Conservation (phyloP, 2,888 invertebrate genomes). For the Marasmarcha lunaedactyla region DNA sequence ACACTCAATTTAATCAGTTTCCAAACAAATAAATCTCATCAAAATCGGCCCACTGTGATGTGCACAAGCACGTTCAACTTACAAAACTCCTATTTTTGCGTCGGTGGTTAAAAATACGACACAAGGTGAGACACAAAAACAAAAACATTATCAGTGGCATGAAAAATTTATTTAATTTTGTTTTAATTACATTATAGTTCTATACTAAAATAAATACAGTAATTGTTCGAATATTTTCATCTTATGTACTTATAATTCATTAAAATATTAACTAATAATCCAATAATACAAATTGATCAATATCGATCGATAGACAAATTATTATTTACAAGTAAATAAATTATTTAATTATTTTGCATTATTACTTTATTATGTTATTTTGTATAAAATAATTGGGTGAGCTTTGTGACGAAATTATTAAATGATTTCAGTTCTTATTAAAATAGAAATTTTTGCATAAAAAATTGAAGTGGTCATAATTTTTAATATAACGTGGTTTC, state of each 20-base stretch:
- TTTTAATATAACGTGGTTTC: no score
- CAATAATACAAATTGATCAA: slow-evolving; percentile 29
- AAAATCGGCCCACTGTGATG: no score
- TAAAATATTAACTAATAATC: slow-evolving; percentile 37
- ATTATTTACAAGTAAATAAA: slow-evolving; percentile 57
- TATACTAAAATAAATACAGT: slow-evolving; percentile 70
- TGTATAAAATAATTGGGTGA: slow-evolving; percentile 3
- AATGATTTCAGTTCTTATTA: background rate
- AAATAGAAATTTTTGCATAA: no score
- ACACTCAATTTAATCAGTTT: no score
- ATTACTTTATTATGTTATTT: slow-evolving; percentile 6
- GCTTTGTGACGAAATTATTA: background rate
- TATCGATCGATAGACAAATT: slow-evolving; percentile 39
- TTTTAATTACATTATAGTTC: slow-evolving; percentile 60
- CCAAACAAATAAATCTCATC: no score
- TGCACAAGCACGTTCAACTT: no score
- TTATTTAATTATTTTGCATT: slow-evolving; percentile 27
- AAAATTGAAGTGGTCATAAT: no score
- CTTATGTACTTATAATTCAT: slow-evolving; percentile 45
- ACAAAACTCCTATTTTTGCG: no score
- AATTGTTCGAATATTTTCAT: slow-evolving; percentile 51
- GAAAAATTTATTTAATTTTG: slow-evolving; percentile 67
- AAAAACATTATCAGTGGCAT: slow-evolving; percentile 41
- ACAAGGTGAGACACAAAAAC: slow-evolving; percentile 22
- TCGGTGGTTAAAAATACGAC: no score